Base-by-base conservation (phyloP, 2,888 invertebrate species). In the Smittia sp. region DNA sequence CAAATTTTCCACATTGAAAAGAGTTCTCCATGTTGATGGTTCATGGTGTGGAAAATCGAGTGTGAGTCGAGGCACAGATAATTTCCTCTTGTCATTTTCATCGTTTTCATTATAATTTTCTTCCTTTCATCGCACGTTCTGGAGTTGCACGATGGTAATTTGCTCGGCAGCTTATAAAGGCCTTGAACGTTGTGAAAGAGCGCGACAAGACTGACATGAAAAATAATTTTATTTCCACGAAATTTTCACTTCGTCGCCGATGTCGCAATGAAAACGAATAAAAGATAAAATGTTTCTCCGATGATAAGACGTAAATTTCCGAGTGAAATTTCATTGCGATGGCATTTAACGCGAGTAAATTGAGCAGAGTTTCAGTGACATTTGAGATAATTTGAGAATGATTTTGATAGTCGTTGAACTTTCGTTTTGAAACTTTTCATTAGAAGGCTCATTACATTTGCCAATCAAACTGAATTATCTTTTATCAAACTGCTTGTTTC, bases 1-100 rank as follows among this genome's bases (percentile, higher is more conserved):
- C 20, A 22, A 58, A 58, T 58, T 58, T 58, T 58, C 58, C 58
- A 58, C 58, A 22, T 13, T 58, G 58, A 58, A 58, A 58, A 58
- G 58, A 58, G 58, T 58, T 46, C n/a, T 46, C n/a, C 46, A 46
- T 46, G 46, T 46, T 58, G 18, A 18, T 58, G 58, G 7, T 22
- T 58, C 18, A 58, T 58, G 58, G 58, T 22, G 58, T 58, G 58
- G 58, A 58, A 58, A 58, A 58, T 58, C 58, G 18, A 58, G 58
- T 58, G 58, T 58, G 58, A 58, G 58, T 58, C n/a, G 58, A 22
- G 22, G 22, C 58, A 3, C 22, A 22, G 58, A 58, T 58, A 58
- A 58, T 58, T 58, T 58, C 58, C 58, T 58, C 58, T 58, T 58
- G 58, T 58, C 58, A 58, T 58, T 58, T 58, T 58, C 58, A 58